Evolutionary conservation across 2,113 vertebrate genomes (phyloP).

Genomic region (Microcebus murinus): DNA sequence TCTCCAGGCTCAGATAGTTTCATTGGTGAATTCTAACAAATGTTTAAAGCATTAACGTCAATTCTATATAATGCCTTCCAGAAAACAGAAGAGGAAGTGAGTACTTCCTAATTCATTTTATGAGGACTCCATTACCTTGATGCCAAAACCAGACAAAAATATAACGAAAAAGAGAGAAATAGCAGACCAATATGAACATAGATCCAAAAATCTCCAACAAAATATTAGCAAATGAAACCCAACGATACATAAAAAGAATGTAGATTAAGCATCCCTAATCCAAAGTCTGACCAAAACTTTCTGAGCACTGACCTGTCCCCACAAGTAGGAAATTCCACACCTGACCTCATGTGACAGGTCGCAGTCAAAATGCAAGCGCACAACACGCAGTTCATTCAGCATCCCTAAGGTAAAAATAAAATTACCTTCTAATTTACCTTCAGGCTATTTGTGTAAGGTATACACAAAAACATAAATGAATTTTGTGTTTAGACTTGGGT

Average conservation of each 20-base stretch:
- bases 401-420: neutral
- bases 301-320: neutral
- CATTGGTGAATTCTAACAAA: too few species aligned
- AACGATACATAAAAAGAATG: neutral
- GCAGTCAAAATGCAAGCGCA: neutral
- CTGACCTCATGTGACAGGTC: neutral
- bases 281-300: neutral
- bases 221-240: neutral
- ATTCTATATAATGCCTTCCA: neutral
- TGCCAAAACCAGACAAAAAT: neutral
- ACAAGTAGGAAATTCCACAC: neutral
- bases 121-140: neutral
- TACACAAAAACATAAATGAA: neutral
- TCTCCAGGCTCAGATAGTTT: neutral
- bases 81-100: neutral
- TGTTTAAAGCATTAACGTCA: neutral
- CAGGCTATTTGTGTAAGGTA: neutral
- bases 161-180: neutral
- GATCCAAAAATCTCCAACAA: neutral
- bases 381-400: neutral
- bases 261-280: neutral
- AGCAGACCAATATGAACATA: neutral
- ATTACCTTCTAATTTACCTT: neutral
- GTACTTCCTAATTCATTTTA: neutral
- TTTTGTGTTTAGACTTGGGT: neutral